phyloP scores from a whole-genome alignment of 2,888 invertebrate species.

The Petrolisthes manimaculis region DNA sequence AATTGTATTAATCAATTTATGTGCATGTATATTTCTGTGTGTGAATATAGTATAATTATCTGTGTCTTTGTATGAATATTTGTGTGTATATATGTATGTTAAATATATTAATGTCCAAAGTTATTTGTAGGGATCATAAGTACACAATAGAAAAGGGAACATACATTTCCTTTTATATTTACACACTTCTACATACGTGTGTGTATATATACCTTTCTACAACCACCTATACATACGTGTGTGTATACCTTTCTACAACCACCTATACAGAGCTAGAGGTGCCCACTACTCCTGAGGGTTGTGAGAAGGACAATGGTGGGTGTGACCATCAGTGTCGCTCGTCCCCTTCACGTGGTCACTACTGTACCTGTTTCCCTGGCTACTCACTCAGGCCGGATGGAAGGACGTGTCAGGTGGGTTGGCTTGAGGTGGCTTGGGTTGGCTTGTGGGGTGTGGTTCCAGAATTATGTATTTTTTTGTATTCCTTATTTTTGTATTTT shows the following conservation, averaged over 20 bases:
- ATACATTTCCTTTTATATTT: too few species aligned
- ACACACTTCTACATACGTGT: too few species aligned
- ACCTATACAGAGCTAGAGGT: slow-evolving; percentile 6
- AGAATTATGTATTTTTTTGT: not conserved
- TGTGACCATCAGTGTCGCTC: slow-evolving; percentile 54
- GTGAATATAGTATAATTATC: too few species aligned
- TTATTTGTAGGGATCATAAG: too few species aligned
- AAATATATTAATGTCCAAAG: too few species aligned
- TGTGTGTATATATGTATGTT: too few species aligned
- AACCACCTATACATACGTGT: not conserved
- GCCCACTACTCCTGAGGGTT: not conserved
- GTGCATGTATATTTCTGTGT: too few species aligned
- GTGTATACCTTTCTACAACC: not conserved
- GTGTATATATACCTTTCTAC: not conserved
- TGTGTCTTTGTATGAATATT: too few species aligned
- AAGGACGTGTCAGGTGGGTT: slow-evolving; percentile 68
- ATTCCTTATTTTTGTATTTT: not conserved
- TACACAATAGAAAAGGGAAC: too few species aligned
- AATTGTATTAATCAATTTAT: too few species aligned
- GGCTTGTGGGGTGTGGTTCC: too few species aligned
- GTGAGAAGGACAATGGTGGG: slow-evolving; percentile 50
- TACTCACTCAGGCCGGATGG: slow-evolving; percentile 68
- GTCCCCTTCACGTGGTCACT: slow-evolving; percentile 26
- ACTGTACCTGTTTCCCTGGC: slow-evolving; percentile 68
- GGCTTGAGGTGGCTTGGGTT: not conserved